Evolutionary conservation across 2,113 vertebrate genomes (phyloP).

Genomic region (Cynocephalus volans): DNA sequence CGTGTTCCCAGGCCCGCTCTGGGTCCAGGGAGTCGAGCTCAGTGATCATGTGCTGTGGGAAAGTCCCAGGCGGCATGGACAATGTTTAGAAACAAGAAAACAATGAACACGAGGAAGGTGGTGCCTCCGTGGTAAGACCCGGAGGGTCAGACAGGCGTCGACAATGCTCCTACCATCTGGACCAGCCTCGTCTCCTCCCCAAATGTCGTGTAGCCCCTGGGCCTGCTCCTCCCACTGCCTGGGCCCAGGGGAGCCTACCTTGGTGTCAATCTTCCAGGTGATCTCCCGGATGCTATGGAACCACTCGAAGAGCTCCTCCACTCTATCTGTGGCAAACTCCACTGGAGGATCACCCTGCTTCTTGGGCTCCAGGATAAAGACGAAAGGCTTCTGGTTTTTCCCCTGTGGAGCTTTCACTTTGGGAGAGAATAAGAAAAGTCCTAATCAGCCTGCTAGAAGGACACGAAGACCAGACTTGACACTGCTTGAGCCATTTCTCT

Average conservation of each 20-base stretch:
- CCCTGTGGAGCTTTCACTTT: conserved; percentile 90
- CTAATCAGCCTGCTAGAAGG: background rate
- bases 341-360: conserved; percentile 91
- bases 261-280: conserved; percentile 92
- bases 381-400: conserved; percentile 93
- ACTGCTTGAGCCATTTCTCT: rapidly evolving
- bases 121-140: rapidly evolving
- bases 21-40: background rate
- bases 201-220: background rate
- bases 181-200: rapidly evolving
- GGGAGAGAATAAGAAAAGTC: conserved; percentile 43
- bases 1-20: background rate
- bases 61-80: background rate
- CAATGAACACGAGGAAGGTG: background rate
- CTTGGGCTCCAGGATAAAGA: conserved; percentile 93
- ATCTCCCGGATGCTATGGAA: conserved; percentile 95
- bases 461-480: background rate
- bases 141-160: rapidly evolving
- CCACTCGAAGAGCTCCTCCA: conserved; percentile 97
- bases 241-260: conserved; percentile 82
- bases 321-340: conserved; percentile 93
- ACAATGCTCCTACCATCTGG: rapidly evolving
- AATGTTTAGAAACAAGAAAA: background rate
- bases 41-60: rapidly evolving
- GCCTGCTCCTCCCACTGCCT: background rate